Percentiles rank a stretch among this genome's conserved stretches.
phyloP scores from a whole-genome alignment of 2,888 invertebrate species.

The Nephrotoma flavescens region DNA sequence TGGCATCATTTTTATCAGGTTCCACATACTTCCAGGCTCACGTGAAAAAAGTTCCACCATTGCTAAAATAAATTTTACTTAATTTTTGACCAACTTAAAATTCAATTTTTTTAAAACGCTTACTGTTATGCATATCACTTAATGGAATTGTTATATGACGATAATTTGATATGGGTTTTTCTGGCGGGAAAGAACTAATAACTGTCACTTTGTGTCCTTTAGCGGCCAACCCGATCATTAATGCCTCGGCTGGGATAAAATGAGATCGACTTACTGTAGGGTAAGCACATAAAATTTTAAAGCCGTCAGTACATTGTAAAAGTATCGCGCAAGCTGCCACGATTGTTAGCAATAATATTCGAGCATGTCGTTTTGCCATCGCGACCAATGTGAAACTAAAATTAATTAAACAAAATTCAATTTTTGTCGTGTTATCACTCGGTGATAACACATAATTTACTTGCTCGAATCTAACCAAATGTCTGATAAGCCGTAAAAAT shows the following conservation, averaged over 20 bases:
- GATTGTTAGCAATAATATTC: background rate
- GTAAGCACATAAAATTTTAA: background rate
- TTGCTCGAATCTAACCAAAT: background rate
- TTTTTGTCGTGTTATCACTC: background rate
- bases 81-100: too few relatives aligned
- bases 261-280: background rate
- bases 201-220: background rate
- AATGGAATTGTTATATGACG: background rate
- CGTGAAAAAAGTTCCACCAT: too few relatives aligned
- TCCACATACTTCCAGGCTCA: background rate
- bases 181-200: background rate
- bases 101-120: background rate
- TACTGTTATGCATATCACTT: background rate
- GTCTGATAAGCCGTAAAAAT: too few relatives aligned
- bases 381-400: background rate
- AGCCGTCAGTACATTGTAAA: background rate
- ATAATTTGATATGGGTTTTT: background rate
- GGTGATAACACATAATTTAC: background rate
- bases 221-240: background rate
- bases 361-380: background rate
- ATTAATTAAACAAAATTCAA: background rate
- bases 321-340: background rate
- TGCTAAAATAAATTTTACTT: too few relatives aligned
- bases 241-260: background rate
- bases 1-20: background rate